These are phyloP conservation scores for Chaetops frenatus DNA, from an alignment of 2,113 vertebrate species.

Conservation along the genomic window DNA sequence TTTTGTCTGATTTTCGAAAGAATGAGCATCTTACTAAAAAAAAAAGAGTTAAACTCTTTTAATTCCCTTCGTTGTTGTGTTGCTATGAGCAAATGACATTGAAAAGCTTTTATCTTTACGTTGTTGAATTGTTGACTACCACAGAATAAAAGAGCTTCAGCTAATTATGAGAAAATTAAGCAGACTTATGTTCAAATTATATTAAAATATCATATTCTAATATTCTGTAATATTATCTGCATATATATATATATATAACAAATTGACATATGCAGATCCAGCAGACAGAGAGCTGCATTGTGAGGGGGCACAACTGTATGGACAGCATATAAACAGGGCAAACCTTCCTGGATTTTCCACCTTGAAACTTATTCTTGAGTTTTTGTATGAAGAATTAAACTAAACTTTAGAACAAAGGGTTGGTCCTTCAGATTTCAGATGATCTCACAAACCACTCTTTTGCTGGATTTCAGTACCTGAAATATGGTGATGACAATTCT, in stretches of 20 bases:
- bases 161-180: neutral
- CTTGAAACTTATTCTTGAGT: neutral
- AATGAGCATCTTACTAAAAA: neutral
- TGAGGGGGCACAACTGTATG: neutral
- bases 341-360: neutral
- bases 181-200: neutral
- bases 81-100: neutral
- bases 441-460: neutral
- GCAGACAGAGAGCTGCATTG: neutral
- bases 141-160: neutral
- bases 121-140: neutral
- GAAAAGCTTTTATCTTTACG: neutral
- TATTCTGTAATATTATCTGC: neutral
- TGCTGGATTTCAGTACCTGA: neutral
- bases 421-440: neutral
- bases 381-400: neutral
- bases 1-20: slow-evolving; percentile 1
- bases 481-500: neutral
- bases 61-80: neutral
- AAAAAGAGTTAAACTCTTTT: neutral
- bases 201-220: neutral
- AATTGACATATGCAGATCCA: neutral
- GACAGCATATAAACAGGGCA: neutral
- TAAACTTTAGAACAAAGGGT: neutral
- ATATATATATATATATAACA: too few relatives aligned